Evolutionary conservation across 2,888 invertebrate genomes (phyloP), one percentile per base, ranked within the genome.

Genomic region (Eumerus sabulonum): DNA sequence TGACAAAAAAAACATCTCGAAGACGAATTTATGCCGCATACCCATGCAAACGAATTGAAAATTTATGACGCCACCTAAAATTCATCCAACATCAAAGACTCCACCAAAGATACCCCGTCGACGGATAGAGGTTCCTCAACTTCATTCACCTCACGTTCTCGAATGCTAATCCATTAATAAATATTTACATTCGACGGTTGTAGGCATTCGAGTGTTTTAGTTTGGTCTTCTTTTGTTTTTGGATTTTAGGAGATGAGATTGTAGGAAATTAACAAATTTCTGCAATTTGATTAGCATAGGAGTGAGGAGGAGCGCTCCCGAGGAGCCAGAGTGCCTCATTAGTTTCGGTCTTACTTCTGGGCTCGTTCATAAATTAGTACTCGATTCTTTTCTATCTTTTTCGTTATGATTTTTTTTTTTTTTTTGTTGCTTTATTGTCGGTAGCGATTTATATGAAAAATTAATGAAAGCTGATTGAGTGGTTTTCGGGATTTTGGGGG

Each of bases 271-370:
- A 74, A 79, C 82, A 79, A 79, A 79, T 73, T 82, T 74, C 70
- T 53, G 73, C 70, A 56, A 82, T 79, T 82, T 74, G 79, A 82
- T 82, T 82, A 79, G 74, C 74, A 79, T 82, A 62, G 70, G 70
- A 27, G 56, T 64, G 59, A 42, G 45, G 59, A 67, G 54, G 44
- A 59, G 50, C 77, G 67, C 71, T 48, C 51, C 45, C 47, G 17
- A 5, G 36, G 48, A 59, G 18, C 54, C 60, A 1, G 47, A 51
- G 63, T 63, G 63, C 13, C 47, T 68, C 74, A 79, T 79, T 79
- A 79, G 79, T 74, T 74, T 68, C 70, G 79, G 74, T 51, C 63
- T 70, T 70, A 70, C 74, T 79, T 74, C 45, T 79, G 70, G 68
- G 68, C 68, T 70, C 48, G 68, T 74, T 79, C 73, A 79, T 79